These are phyloP conservation scores for Gouania willdenowi DNA, from an alignment of 2,797 vertebrate species.

Conservation along the genomic window DNA sequence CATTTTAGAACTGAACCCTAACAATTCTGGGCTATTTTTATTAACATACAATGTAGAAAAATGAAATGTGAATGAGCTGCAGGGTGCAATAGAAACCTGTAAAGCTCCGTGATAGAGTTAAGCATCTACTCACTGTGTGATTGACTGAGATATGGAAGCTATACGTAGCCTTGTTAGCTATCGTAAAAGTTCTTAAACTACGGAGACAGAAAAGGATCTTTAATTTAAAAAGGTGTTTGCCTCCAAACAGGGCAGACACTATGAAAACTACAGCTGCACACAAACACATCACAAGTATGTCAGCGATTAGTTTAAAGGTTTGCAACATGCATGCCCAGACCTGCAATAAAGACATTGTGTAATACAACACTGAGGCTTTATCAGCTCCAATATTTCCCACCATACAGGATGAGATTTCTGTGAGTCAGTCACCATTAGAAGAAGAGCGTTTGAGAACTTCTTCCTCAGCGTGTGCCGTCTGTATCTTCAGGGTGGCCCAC, in stretches of 20 bases:
- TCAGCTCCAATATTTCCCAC: no score
- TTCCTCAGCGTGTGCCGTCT: constrained; percentile 73
- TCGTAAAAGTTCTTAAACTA: constrained; percentile 2
- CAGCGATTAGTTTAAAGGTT: no score
- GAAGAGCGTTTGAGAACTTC: constrained; percentile 56
- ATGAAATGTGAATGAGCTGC: background rate
- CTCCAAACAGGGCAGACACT: no score
- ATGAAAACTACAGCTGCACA: no score
- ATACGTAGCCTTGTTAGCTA: constrained; percentile 7
- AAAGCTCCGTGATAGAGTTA: constrained; percentile 6
- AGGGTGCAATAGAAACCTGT: background rate
- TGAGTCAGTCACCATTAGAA: no score
- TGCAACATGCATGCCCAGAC: constrained; percentile 24
- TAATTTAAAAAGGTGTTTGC: no score
- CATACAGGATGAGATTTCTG: constrained; percentile 27
- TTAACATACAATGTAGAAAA: background rate
- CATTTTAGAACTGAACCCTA: constrained; percentile 2
- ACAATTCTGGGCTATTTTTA: constrained; percentile 24
- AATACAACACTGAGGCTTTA: no score
- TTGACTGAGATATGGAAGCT: constrained; percentile 27
- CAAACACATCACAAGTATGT: no score
- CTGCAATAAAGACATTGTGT: no score
- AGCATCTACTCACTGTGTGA: no score
- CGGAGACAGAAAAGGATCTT: no score
- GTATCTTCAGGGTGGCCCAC: constrained; percentile 93